Base-by-base conservation (phyloP, 2,888 invertebrate species). In the Shargacucullia verbasci region DNA sequence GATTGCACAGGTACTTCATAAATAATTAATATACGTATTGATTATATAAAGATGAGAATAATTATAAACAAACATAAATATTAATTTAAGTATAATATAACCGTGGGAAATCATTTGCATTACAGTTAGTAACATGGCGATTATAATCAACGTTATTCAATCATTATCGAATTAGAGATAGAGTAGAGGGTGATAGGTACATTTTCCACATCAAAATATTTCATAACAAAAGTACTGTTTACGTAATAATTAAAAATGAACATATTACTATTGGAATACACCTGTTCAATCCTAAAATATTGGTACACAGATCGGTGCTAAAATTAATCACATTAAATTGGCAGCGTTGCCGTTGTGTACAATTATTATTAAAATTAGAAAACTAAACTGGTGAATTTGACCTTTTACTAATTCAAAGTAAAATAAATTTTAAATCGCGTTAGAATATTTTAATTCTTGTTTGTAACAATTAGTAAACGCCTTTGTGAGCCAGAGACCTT, bases 261-360 rank as follows among this genome's bases (percentile, higher is more conserved):
- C n/a, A n/a, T n/a, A n/a, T n/a, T n/a, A n/a, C n/a, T 20, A 20
- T 20, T 20, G 20, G 20, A 9, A 20, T 27, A 45, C 6, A 35
- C 9, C 9, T 54, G 33, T 20, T 47, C 37, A n/a, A 41, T 33
- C 27, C 8, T 34, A n/a, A 8, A 27, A 13, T 47, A 47, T 47
- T 25, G 1, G 37, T 43, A 46, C 11, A 63, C 12, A 39, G 20
- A 39, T 8, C 5, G 13, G 13, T 9, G 6, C 12, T 33, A 2
- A n/a, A n/a, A 0, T 14, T 10, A 34, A 25, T 11, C 12, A 33
- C 25, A 1, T 29, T 2, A 46, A 7, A 25, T 33, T 20, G 15
- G 39, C 11, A 5, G 0, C 11, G 14, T n/a, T n/a, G n/a, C n/a
- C 20, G 20, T 20, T 20, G 2, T 20, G 20, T 20, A 20, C 20